Conservation (phyloP, 2,797 vertebrate genomes). For the Eulemur coronatus region DNA sequence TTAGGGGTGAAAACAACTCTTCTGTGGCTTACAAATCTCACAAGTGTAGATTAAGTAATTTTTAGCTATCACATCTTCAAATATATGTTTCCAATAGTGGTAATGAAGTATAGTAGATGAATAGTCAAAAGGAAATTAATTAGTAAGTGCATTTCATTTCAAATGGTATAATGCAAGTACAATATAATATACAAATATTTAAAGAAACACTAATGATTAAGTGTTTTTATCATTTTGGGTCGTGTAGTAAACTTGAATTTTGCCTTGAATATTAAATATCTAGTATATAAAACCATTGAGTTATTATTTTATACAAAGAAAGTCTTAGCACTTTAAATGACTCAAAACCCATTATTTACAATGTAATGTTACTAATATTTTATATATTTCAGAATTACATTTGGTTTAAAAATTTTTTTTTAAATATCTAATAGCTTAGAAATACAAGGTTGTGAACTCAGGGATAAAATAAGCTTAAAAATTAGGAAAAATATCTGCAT, state of each 20-base stretch:
- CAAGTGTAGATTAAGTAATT: background rate
- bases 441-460: background rate
- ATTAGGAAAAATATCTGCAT: background rate
- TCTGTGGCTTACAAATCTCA: background rate
- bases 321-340: background rate
- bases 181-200: background rate
- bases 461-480: background rate
- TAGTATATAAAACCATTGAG: background rate
- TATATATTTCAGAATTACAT: background rate
- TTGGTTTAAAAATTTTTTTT: background rate
- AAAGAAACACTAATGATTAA: background rate
- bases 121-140: background rate
- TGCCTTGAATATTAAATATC: background rate
- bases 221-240: background rate
- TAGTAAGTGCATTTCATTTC: background rate
- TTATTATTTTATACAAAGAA: background rate
- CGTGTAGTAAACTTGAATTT: background rate
- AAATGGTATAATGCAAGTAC: background rate
- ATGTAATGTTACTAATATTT: background rate
- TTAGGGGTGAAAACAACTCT: background rate
- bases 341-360: background rate
- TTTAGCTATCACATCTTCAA: background rate
- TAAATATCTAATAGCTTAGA: background rate
- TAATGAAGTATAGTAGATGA: background rate
- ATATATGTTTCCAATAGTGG: background rate